Conservation (phyloP, 2,797 vertebrate species). For the Manis pentadactyla region DNA sequence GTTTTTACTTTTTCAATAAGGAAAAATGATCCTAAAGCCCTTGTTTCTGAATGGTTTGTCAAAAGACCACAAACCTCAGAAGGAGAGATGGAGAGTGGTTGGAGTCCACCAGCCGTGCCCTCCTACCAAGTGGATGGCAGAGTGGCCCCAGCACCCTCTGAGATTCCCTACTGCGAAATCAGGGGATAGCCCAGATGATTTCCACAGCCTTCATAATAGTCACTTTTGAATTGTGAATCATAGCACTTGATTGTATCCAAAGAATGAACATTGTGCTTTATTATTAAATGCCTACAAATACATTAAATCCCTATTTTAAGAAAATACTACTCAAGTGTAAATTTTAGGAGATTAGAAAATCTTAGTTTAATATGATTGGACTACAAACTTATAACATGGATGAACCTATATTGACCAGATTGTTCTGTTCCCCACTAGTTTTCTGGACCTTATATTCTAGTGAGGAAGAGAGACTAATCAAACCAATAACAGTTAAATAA, state of each 20-base stretch:
- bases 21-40: neutral
- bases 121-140: neutral
- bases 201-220: neutral
- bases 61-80: neutral
- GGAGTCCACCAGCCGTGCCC: neutral
- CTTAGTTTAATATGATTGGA: constrained; percentile 36
- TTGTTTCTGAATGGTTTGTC: neutral
- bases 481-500: neutral
- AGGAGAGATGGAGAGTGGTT: neutral
- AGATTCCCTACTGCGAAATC: neutral
- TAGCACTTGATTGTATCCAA: neutral
- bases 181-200: neutral
- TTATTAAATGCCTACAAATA: neutral
- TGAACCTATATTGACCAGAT: neutral
- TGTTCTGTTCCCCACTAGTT: neutral
- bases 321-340: neutral
- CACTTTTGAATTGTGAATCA: neutral
- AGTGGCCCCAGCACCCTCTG: neutral
- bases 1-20: neutral
- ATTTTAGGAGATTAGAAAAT: constrained; percentile 43
- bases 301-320: neutral
- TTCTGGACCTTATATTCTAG: neutral
- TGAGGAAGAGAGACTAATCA: neutral
- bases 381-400: neutral
- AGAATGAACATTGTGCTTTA: neutral